Percentiles rank a stretch among this genome's conserved stretches.
Conservation (phyloP, 2,888 invertebrate genomes). For the Dryococelus australis region DNA sequence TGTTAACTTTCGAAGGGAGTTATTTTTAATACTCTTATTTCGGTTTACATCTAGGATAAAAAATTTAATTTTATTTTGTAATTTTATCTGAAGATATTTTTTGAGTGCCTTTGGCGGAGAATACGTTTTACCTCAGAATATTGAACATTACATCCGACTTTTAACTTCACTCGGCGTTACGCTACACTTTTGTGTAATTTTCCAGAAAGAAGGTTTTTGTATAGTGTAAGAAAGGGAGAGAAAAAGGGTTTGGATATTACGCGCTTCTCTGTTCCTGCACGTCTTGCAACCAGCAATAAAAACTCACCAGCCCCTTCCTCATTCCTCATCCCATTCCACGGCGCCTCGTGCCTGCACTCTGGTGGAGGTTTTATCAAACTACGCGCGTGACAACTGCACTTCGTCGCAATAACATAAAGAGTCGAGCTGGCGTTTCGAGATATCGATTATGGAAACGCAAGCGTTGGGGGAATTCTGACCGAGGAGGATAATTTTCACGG, state of each 20-base stretch:
- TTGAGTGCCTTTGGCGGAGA: no score
- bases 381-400: constrained; percentile 24
- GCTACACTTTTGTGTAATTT: not conserved
- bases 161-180: not conserved
- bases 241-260: not conserved
- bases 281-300: not conserved
- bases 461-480: not conserved
- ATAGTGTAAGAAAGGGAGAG: not conserved
- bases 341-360: not conserved
- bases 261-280: not conserved
- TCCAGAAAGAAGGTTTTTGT: not conserved
- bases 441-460: constrained; percentile 26
- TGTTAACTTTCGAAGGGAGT: no score
- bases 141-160: not conserved
- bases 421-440: constrained; percentile 23
- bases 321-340: not conserved
- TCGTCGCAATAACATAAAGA: constrained; percentile 26
- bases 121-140: no score
- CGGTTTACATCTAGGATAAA: no score
- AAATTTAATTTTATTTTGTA: no score
- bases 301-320: not conserved
- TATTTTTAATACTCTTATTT: no score
- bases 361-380: constrained; percentile 22
- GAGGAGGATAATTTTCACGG: not conserved
- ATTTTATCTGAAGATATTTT: no score